Evolutionary conservation across 92 coral and sea anemone species (phyloP), one percentile per base, ranked within the genome.

Genomic region (Phenganax stokvisi): DNA sequence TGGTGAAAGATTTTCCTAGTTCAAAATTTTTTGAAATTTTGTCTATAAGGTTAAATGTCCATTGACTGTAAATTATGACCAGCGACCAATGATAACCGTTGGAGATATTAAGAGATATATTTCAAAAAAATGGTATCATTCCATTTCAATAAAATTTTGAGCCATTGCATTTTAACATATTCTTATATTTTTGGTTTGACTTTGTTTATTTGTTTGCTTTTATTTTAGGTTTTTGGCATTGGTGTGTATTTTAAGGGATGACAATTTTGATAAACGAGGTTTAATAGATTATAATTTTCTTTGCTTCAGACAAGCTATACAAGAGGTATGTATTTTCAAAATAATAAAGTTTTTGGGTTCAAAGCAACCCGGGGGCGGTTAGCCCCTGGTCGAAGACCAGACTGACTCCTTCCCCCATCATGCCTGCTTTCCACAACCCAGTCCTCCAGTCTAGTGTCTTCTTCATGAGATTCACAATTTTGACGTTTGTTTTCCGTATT

Each of bases 291-390:
- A 94, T 87, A 94, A 94, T 86, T 94, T 94, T 62, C 90, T 92
- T 77, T 94, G 98, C 86, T 94, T 94, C 86, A 90, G 98, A 25
- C 94, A 92, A 85, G 97, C 98, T 28, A 94, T 94, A 59, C 90
- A 93, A 86, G 97, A 94, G 92, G 97, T 93, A 83, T 10, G 88
- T 37, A 37, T 37, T 37, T 37, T 37, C 47, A 37, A 37, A 37
- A 37, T 1, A 1, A 37, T 37, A 37, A 37, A 37, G 47, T 37
- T 37, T 37, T 1, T 37, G 5, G 3, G 47, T 37, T 37, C 47
- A 37, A 37, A 1, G 47, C 47, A 37, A 37, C 47, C 47, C 25
- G 25, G 25, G 25, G 25, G n/a, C n/a, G n/a, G n/a, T n/a, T 1
- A 4, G 47, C 47, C 47, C 47, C 47, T 37, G 47, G 47, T 37